phyloP scores from a whole-genome alignment of 2,113 vertebrate species.

The Vidua macroura region DNA sequence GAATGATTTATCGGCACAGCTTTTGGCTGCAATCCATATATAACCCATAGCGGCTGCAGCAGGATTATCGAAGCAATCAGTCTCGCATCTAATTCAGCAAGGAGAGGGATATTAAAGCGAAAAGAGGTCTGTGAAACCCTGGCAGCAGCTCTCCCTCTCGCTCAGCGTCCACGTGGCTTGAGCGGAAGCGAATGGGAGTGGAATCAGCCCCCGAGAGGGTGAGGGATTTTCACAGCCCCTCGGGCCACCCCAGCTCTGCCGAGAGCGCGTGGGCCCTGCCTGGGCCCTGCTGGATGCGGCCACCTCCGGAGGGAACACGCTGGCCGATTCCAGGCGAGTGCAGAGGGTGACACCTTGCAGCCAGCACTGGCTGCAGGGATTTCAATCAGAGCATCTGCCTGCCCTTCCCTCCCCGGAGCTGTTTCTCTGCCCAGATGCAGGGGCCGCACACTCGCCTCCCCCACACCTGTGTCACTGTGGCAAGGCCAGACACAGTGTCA shows the following conservation, averaged over 20 bases:
- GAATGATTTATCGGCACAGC: conserved; percentile 48
- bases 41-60: conserved; percentile 27
- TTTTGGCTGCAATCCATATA: conserved; percentile 35
- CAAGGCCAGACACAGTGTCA: not conserved
- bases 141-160: not conserved
- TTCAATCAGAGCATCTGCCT: not conserved
- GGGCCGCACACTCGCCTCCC: rapidly evolving
- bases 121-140: conserved; percentile 40
- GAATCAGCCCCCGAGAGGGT: not conserved
- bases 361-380: not conserved
- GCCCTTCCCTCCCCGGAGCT: not conserved
- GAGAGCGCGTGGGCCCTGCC: not conserved
- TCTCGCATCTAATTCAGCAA: conserved; percentile 47
- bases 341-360: not conserved
- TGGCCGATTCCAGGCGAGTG: rapidly evolving
- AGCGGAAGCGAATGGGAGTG: not conserved
- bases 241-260: not conserved
- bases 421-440: not conserved
- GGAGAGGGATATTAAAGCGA: conserved; percentile 56
- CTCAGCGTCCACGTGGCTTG: not conserved
- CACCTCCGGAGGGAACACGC: rapidly evolving
- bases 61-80: conserved; percentile 59
- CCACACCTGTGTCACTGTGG: rapidly evolving
- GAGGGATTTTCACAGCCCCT: not conserved
- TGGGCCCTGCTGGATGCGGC: not conserved